Percentiles rank a stretch among this genome's conserved stretches.
phyloP scores from a whole-genome alignment of 1,140 invertebrate genomes.

The Tribolium madens region DNA sequence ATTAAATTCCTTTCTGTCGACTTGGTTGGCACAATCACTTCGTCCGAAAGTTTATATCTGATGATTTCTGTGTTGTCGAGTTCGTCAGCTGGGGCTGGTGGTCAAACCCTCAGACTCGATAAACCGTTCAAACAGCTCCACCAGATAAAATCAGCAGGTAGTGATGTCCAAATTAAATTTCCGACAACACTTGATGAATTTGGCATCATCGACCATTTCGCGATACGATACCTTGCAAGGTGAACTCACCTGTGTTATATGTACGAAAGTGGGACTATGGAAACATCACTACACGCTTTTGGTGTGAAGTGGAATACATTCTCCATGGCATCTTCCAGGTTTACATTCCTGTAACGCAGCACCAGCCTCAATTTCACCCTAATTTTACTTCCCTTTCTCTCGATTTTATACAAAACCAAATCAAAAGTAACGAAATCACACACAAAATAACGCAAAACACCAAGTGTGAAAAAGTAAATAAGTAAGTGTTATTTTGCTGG shows the following conservation, averaged over 20 bases:
- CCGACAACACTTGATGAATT: constrained; percentile 51
- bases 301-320: constrained; percentile 70
- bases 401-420: constrained; percentile 23
- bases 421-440: constrained; percentile 20
- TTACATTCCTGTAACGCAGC: constrained; percentile 66
- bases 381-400: constrained; percentile 2
- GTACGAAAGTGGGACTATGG: constrained; percentile 53
- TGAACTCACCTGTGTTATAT: constrained; percentile 59
- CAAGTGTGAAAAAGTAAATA: constrained; percentile 13
- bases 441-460: constrained; percentile 33
- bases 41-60: constrained; percentile 7
- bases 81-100: not conserved
- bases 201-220: constrained; percentile 22
- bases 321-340: constrained; percentile 68
- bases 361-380: constrained; percentile 43
- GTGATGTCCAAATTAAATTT: constrained; percentile 46
- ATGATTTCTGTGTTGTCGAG: not conserved
- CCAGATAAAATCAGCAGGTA: constrained; percentile 37
- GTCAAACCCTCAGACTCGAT: constrained; percentile 9
- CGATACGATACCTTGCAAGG: constrained; percentile 29
- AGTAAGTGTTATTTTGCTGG: not conserved
- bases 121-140: constrained; percentile 41
- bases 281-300: constrained; percentile 65
- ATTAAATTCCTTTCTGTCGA: not conserved
- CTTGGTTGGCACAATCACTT: not conserved